Evolutionary conservation across 2,888 invertebrate species (phyloP), one percentile per base, ranked within the genome.

Genomic region (Gortyna flavago): DNA sequence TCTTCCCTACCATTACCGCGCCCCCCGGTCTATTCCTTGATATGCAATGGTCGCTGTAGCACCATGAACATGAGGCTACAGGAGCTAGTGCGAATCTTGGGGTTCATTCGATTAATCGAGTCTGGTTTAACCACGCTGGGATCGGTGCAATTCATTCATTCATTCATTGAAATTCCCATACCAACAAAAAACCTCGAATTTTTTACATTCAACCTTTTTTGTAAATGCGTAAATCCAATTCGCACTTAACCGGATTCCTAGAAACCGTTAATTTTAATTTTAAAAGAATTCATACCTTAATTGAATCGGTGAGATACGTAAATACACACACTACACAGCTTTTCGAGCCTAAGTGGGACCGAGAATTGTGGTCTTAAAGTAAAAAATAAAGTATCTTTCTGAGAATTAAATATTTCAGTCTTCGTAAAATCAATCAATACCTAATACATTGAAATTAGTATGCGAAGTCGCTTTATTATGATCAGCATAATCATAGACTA

Each of bases 251-350:
- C 2, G 5, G 16, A 16, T 72, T 64, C 54, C 29, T 54, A 6
- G 1, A 44, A 76, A 38, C 59, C 11, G 59, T 69, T 72, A 74
- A 75, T 62, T 72, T 18, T 38, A 74, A 72, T 57, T 51, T 25
- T 51, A 29, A 65, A 71, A 76, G 1, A 59, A 35, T 51, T 11
- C 35, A 44, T 75, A 16, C 44, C 66, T 73, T 59, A 54, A 48
- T 11, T 62, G 41, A 35, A 64, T 35, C 5, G 32, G 48, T 41
- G 4, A 70, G 16, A 29, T 48, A 3, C 18, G 29, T 51, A 51
- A 54, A 51, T 67, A 57, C 66, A 32, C 61, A n/a, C n/a, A n/a
- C 9, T 32, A 25, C 25, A 25, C 11, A 69, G 18, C 32, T 38
- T 70, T 77, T 72, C n/a, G 11, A 41, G 18, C 18, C 59, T 57